Conservation (phyloP, 64 coral and sea anemone species). For the Stichodactyla helianthus region DNA sequence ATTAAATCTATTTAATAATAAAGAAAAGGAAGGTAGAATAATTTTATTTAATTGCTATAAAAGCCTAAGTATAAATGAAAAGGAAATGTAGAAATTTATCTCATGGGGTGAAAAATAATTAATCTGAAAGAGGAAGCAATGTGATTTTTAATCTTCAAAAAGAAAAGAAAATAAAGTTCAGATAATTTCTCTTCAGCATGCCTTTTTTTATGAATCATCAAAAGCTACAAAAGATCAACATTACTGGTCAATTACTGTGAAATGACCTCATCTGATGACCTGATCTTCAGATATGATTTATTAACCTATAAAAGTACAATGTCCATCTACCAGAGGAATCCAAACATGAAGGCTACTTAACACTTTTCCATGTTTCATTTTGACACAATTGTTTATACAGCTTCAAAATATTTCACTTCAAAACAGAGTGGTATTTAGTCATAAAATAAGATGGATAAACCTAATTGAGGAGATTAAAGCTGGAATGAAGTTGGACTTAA, state of each 20-base stretch:
- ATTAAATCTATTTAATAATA: neutral
- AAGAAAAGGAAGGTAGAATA: neutral
- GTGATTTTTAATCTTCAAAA: neutral
- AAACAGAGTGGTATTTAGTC: neutral
- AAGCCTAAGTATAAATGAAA: neutral
- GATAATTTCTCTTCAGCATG: neutral
- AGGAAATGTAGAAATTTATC: neutral
- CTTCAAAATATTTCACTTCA: neutral
- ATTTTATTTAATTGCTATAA: neutral
- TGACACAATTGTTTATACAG: slow-evolving; percentile 5
- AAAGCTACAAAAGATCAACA: neutral
- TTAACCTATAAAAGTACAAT: neutral
- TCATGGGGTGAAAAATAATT: neutral
- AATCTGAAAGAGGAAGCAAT: neutral
- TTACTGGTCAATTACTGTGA: neutral
- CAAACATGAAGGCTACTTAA: slow-evolving; percentile 2
- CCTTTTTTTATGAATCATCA: neutral
- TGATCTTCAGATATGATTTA: neutral
- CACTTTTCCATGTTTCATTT: neutral
- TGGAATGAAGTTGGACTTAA: neutral
- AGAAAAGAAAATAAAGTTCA: neutral
- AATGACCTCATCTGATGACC: neutral
- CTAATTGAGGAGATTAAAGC: neutral
- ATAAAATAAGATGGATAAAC: neutral
- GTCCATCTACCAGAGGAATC: neutral